Percentiles rank a stretch among this genome's conserved stretches.
Evolutionary conservation across 2,888 invertebrate species (phyloP).

Genomic region (Tanypteryx hageni): DNA sequence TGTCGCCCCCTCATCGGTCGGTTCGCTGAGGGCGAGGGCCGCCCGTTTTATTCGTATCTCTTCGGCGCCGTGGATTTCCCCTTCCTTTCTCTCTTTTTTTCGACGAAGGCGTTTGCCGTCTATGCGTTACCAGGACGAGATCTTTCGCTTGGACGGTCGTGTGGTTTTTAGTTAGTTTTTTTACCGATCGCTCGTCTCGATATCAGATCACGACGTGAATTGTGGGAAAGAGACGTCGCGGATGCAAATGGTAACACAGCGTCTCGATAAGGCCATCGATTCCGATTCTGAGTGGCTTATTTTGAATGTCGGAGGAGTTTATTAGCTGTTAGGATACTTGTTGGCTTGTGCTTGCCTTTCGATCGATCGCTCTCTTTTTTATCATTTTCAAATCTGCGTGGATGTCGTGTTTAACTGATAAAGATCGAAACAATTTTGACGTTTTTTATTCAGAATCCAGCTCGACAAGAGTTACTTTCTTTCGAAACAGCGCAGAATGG

Average conservation of each 20-base stretch:
- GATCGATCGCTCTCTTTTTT: background rate
- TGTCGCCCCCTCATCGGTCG: too few relatives aligned
- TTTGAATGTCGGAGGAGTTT: slow-evolving; percentile 11
- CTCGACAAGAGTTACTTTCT: too few relatives aligned
- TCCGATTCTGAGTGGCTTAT: background rate
- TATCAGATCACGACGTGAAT: slow-evolving; percentile 13
- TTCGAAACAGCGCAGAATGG: too few relatives aligned
- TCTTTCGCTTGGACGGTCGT: background rate
- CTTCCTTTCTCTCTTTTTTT: background rate
- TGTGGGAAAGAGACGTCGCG: background rate
- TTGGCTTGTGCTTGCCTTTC: background rate
- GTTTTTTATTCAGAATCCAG: background rate
- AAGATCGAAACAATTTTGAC: background rate
- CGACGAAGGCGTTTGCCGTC: background rate
- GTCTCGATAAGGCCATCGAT: background rate
- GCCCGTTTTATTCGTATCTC: too few relatives aligned
- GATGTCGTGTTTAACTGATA: background rate
- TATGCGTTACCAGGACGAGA: background rate
- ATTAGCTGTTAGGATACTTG: background rate
- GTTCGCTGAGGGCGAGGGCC: too few relatives aligned
- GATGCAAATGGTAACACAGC: background rate
- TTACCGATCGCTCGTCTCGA: background rate
- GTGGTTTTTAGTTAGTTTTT: background rate
- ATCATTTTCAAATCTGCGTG: background rate
- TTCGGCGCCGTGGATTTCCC: background rate